Conservation (phyloP, 2,888 invertebrate species). For the Pilophorus perplexus region DNA sequence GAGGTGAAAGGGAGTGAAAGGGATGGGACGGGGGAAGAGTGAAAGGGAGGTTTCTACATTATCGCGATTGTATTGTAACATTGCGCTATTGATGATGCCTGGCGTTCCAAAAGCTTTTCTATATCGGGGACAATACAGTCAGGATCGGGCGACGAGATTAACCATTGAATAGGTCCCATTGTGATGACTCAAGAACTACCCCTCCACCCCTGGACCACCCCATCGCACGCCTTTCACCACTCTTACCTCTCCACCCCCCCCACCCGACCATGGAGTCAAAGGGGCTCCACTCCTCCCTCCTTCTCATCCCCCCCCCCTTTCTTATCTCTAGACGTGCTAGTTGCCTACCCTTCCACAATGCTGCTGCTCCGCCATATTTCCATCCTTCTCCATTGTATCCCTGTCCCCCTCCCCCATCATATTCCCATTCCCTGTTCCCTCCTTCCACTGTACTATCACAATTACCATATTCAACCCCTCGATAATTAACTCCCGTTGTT, state of each 20-base stretch:
- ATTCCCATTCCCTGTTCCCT: neutral
- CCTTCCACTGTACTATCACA: slow-evolving; percentile 32
- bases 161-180: slow-evolving; percentile 49
- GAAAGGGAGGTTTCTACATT: too few relatives aligned
- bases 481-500: slow-evolving; percentile 34
- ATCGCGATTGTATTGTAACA: too few relatives aligned
- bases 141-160: slow-evolving; percentile 49
- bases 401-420: neutral
- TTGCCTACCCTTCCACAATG: slow-evolving; percentile 40
- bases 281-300: neutral
- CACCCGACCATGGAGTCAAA: too few relatives aligned
- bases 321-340: slow-evolving; percentile 29
- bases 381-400: slow-evolving; percentile 25
- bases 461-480: slow-evolving; percentile 40
- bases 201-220: slow-evolving; percentile 20
- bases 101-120: slow-evolving; percentile 49
- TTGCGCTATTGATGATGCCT: slow-evolving; percentile 49
- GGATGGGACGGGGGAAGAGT: too few relatives aligned
- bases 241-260: neutral
- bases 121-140: slow-evolving; percentile 49
- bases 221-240: slow-evolving; percentile 14
- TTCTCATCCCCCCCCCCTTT: neutral
- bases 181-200: slow-evolving; percentile 48
- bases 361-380: slow-evolving; percentile 42
- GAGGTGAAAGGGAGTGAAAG: slow-evolving; percentile 18